Evolutionary conservation across 2,888 invertebrate species (phyloP).

Genomic region (Athalia rosae): DNA sequence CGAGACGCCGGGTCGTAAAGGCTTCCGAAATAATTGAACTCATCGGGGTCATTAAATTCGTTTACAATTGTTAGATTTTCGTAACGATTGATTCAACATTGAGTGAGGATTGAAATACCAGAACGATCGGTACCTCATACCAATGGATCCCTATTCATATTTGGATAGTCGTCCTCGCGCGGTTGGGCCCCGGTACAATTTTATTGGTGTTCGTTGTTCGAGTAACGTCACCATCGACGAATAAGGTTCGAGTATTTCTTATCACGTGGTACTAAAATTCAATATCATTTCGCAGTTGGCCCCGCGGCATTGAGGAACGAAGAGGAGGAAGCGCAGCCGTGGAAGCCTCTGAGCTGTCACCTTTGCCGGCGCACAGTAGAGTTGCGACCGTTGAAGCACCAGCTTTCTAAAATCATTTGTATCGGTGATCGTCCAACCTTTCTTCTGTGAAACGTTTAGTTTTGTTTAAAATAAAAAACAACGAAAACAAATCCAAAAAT

Average conservation of each 20-base stretch:
- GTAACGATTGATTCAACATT: no score
- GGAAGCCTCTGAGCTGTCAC: constrained; percentile 43
- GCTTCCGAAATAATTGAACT: no score
- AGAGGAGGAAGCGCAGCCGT: constrained; percentile 33
- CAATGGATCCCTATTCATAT: constrained; percentile 18
- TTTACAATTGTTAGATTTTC: no score
- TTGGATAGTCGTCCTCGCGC: constrained; percentile 43
- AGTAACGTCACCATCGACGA: constrained; percentile 21
- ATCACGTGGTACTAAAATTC: constrained; percentile 25
- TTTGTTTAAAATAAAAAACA: not conserved
- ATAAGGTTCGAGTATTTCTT: not conserved
- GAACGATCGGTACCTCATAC: no score
- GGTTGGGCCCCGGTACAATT: not conserved
- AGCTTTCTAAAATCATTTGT: constrained; percentile 33
- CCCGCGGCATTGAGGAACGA: not conserved
- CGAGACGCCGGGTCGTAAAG: no score
- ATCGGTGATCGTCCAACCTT: not conserved
- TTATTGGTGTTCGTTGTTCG: not conserved
- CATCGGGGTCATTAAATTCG: no score
- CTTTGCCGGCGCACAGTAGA: constrained; percentile 58
- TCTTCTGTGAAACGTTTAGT: no score
- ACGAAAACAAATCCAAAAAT: not conserved
- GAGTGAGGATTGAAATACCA: no score
- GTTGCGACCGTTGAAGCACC: constrained; percentile 61
- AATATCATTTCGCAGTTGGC: not conserved